These are phyloP conservation scores for Nomada hirtipes DNA, from an alignment of 2,888 invertebrate genomes.

Conservation along the genomic window DNA sequence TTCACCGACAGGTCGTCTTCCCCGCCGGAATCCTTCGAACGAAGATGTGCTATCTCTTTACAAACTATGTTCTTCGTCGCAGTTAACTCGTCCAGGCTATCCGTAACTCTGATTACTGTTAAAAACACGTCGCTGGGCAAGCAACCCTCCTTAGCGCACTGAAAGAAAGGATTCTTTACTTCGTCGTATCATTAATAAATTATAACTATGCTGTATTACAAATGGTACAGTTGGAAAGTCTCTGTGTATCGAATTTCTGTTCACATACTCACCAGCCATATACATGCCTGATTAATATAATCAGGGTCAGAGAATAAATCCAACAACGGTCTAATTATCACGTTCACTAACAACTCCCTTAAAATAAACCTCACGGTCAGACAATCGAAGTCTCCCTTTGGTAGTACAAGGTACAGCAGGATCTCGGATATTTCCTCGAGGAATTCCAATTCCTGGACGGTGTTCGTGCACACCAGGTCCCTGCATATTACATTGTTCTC, in stretches of 20 bases:
- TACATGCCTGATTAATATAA: conserved; percentile 95
- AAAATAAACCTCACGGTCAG: conserved; percentile 91
- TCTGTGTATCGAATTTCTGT: too few relatives aligned
- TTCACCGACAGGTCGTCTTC: conserved; percentile 93
- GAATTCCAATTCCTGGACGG: conserved; percentile 89
- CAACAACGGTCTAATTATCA: conserved; percentile 89
- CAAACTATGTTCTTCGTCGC: conserved; percentile 92
- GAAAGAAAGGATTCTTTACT: conserved; percentile 75
- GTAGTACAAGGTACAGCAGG: conserved; percentile 92
- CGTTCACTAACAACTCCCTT: conserved; percentile 91
- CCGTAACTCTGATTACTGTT: conserved; percentile 91
- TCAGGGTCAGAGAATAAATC: conserved; percentile 94
- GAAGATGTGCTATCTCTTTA: conserved; percentile 92
- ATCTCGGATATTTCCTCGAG: conserved; percentile 93
- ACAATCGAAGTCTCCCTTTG: conserved; percentile 94
- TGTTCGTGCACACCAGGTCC: conserved; percentile 91
- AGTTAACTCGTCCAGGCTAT: conserved; percentile 92
- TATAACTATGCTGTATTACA: too few relatives aligned
- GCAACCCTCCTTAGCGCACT: conserved; percentile 92
- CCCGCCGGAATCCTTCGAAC: conserved; percentile 94
- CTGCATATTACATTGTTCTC: conserved; percentile 92
- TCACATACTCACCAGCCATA: conserved; percentile 91
- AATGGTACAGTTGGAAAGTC: too few relatives aligned
- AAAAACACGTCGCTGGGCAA: conserved; percentile 94
- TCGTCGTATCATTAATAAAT: background rate